Evolutionary conservation across 2,797 vertebrate species (phyloP), one percentile per base, ranked within the genome.

Genomic region (Enteromius argenteus): DNA sequence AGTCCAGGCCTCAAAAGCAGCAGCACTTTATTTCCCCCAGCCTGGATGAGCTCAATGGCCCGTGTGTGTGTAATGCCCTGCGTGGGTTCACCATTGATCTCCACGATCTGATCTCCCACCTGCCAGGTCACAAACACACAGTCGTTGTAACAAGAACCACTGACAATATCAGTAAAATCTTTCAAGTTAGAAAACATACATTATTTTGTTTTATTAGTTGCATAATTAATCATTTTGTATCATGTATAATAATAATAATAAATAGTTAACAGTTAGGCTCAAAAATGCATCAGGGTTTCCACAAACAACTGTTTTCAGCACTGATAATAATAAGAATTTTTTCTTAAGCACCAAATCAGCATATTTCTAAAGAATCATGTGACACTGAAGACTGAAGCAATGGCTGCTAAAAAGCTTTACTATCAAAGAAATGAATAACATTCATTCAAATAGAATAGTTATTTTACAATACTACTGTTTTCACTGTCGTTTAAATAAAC

Each of bases 61-160:
- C 98, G 94, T 0, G 98, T 99, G 90, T 99, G 98, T 37, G 98
- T 99, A 93, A 99, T 98, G 88, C 98, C 98, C 92, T 99, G 98
- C 0, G 98, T 99, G 80, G 97, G 97, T 83, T 99, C 98, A 21
- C 97, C 97, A 3, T 99, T 99, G 89, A 99, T 99, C 93, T 99
- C 98, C 87, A 99, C 98, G 2, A 99, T 99, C 91, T 99, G 98
- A 94, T 99, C 98, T 44, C 98, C 98, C 30, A 99, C 98, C 98
- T 99, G 92, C 88, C 4, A 76, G 27, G 46, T 23, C 66, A 69
- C 86, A 86, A 83, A 91, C 72, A 86, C 76, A 60, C 37, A 1
- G 67, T 58, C 23, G 72, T 53, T 30, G 23, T 7, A 79, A 49
- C 78, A 35, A 67, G 11, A n/a, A 73, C 17, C 13, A 56, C 32